Evolutionary conservation across 1,140 invertebrate genomes (phyloP).

Genomic region (Euwallacea similis): DNA sequence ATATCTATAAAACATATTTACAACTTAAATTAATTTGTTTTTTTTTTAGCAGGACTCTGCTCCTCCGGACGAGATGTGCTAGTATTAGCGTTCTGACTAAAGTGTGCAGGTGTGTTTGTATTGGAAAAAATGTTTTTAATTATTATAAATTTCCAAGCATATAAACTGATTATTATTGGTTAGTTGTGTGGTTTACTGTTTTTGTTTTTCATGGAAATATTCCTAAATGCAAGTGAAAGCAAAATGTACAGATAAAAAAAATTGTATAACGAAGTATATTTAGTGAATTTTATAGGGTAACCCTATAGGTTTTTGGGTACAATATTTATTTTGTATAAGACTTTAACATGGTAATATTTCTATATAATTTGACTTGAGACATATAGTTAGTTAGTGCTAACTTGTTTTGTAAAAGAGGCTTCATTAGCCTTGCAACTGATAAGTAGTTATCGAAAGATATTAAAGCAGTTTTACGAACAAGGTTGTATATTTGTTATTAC

Average conservation of each 20-base stretch:
- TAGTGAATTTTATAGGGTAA: background rate
- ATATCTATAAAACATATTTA: background rate
- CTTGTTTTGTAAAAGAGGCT: too few relatives aligned
- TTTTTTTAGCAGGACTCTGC: constrained; percentile 25
- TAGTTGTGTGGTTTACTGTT: background rate
- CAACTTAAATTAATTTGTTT: background rate
- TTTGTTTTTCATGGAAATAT: background rate
- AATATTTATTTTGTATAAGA: constrained; percentile 2
- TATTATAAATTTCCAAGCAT: background rate
- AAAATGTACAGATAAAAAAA: background rate
- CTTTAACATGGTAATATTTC: background rate
- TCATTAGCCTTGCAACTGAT: too few relatives aligned
- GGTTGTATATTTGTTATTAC: too few relatives aligned
- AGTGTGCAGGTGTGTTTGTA: background rate
- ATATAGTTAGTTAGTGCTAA: background rate
- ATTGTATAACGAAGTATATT: background rate
- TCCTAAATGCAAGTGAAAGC: background rate
- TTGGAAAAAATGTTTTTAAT: background rate
- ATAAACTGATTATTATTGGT: background rate
- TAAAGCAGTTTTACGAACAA: too few relatives aligned
- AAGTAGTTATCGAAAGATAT: too few relatives aligned
- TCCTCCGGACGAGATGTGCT: constrained; percentile 28
- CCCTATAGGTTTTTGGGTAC: background rate
- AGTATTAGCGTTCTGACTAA: constrained; percentile 11
- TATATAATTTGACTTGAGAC: background rate